A percentile compares a stretch with the other conserved stretches of the same genome.
Evolutionary conservation across 1,140 invertebrate species (phyloP).

Genomic region (Bombyx mori): ASM3026992v2 NC_085131.1:8996001-8996500

Average conservation of each 20-base stretch:
- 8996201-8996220: constrained; percentile 51
- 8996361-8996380: constrained; percentile 90
- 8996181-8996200: constrained; percentile 56
- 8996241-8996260: constrained; percentile 86
- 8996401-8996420: constrained; percentile 93
- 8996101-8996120: constrained; percentile 37
- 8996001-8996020: constrained; percentile 56
- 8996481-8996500: too few species aligned
- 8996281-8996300: constrained; percentile 95
- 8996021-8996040: constrained; percentile 24
- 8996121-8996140: constrained; percentile 46
- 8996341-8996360: constrained; percentile 93
- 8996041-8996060: constrained; percentile 17
- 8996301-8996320: constrained; percentile 90
- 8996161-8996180: constrained; percentile 57
- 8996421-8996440: constrained; percentile 92
- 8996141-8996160: constrained; percentile 51
- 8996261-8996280: constrained; percentile 96
- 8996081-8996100: not conserved
- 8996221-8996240: constrained; percentile 57
- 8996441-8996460: constrained; percentile 95
- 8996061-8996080: not conserved
- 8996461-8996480: constrained; percentile 81
- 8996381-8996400: constrained; percentile 93
- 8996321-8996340: constrained; percentile 92